Conservation (phyloP, 1,140 invertebrate genomes). For the Chrysomallon squamiferum region DNA sequence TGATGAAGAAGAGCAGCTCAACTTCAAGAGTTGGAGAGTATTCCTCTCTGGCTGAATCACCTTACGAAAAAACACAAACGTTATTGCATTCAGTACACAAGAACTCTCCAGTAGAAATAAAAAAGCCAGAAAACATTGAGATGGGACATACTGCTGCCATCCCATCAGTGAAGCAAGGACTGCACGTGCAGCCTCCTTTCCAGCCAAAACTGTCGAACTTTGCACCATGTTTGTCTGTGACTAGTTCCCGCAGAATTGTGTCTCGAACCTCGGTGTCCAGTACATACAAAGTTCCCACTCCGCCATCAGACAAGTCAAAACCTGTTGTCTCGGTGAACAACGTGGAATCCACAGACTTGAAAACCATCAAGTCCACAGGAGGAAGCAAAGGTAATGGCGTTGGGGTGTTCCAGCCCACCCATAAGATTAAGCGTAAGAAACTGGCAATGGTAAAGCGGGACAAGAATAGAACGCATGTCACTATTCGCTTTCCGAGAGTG, state of each 20-base stretch:
- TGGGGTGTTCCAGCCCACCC: constrained; percentile 32
- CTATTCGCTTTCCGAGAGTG: constrained; percentile 37
- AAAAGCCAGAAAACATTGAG: neutral
- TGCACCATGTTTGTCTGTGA: constrained; percentile 10
- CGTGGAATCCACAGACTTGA: constrained; percentile 49
- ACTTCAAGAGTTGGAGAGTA: no score
- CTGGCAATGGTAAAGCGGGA: neutral
- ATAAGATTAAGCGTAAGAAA: constrained; percentile 10
- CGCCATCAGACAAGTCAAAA: neutral
- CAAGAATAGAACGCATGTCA: constrained; percentile 5
- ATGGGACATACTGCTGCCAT: neutral
- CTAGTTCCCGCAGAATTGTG: constrained; percentile 34
- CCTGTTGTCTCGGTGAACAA: constrained; percentile 43
- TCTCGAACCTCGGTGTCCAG: constrained; percentile 51
- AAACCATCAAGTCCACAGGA: constrained; percentile 38
- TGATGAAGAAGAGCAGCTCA: no score
- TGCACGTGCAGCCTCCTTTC: constrained; percentile 10
- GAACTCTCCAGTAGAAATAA: neutral
- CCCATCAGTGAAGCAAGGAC: neutral
- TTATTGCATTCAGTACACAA: neutral
- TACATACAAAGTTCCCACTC: constrained; percentile 43
- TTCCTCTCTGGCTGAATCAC: no score
- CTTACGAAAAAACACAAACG: neutral
- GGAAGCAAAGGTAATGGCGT: constrained; percentile 50
- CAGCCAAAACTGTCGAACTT: constrained; percentile 18